Conservation (phyloP, 2,113 vertebrate species). For the Seriola quinqueradiata region DNA sequence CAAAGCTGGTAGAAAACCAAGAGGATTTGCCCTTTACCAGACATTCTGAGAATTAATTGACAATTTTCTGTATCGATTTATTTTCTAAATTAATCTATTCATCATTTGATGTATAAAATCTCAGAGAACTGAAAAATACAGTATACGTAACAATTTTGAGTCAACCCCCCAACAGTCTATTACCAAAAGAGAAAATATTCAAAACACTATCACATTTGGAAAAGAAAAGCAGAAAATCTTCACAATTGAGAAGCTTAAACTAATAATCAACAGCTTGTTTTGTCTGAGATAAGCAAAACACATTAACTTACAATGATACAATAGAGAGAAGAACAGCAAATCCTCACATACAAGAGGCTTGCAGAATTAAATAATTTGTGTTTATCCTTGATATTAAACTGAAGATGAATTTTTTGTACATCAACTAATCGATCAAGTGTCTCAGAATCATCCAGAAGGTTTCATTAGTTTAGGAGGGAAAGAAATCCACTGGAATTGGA, state of each 20-base stretch:
- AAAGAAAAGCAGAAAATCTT: background rate
- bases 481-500: background rate
- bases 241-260: background rate
- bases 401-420: background rate
- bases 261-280: no score
- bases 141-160: background rate
- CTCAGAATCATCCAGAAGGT: background rate
- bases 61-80: background rate
- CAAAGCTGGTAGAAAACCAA: background rate
- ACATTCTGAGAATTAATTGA: background rate
- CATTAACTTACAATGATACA: background rate
- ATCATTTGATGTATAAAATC: background rate
- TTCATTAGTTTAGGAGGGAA: background rate
- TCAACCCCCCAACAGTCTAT: no score
- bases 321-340: background rate
- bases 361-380: background rate
- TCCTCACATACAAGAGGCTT: background rate
- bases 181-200: no score
- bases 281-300: background rate
- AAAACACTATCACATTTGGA: background rate
- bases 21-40: background rate
- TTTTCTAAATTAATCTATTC: background rate
- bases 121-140: background rate
- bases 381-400: background rate
- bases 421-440: background rate